Conservation (phyloP, 2,888 invertebrate genomes). For the Caradrina kadenii region DNA sequence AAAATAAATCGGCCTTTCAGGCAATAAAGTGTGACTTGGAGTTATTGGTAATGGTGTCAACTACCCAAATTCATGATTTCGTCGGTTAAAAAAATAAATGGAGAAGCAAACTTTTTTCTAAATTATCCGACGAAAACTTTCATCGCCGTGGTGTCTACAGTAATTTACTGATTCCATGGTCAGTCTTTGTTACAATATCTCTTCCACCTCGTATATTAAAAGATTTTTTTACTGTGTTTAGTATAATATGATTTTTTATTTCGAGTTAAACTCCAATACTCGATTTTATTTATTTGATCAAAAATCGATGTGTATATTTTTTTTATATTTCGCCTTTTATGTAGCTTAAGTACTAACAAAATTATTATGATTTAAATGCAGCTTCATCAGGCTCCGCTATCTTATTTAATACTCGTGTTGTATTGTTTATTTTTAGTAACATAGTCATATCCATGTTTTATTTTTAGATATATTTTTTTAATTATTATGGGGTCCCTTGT, state of each 20-base stretch:
- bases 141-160: too few species aligned
- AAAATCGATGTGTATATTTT: slow-evolving; percentile 39
- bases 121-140: too few species aligned
- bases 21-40: too few species aligned
- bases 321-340: slow-evolving; percentile 12
- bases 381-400: slow-evolving; percentile 27
- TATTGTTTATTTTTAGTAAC: slow-evolving; percentile 43
- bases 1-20: too few species aligned
- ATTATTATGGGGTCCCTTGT: slow-evolving; percentile 42
- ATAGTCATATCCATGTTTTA: slow-evolving; percentile 43
- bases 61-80: too few species aligned
- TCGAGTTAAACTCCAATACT: slow-evolving; percentile 22
- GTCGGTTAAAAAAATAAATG: too few species aligned
- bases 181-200: too few species aligned
- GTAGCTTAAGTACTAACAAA: slow-evolving; percentile 53
- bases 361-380: slow-evolving; percentile 41
- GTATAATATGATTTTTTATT: slow-evolving; percentile 13
- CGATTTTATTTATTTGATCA: slow-evolving; percentile 25
- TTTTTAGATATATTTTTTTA: slow-evolving; percentile 51
- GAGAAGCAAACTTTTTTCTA: too few species aligned
- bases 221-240: slow-evolving; percentile 21
- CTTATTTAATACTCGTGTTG: slow-evolving; percentile 56
- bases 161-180: too few species aligned
- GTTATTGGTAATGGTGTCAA: too few species aligned
- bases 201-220: slow-evolving; percentile 11